Evolutionary conservation across 2,113 vertebrate genomes (phyloP).

Genomic region (Gymnobelideus leadbeateri): DNA sequence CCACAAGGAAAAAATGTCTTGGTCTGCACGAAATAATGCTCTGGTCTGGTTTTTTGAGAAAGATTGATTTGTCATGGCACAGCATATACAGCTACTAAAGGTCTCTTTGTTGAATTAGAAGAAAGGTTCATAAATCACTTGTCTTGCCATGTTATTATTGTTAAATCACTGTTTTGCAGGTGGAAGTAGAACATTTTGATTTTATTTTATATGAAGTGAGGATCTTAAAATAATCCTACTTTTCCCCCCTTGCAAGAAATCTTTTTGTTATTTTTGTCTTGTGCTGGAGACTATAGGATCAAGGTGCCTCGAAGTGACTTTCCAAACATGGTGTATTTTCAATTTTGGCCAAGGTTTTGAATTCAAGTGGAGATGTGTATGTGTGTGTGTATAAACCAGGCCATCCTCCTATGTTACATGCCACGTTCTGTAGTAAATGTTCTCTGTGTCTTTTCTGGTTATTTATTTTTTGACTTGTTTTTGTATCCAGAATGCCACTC

Average conservation of each 20-base stretch:
- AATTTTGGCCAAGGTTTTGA: background rate
- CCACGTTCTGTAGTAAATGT: background rate
- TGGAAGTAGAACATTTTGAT: slow-evolving; percentile 21
- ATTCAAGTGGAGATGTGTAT: background rate
- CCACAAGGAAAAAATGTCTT: slow-evolving; percentile 45
- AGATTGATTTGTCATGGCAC: background rate
- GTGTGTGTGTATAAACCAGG: background rate
- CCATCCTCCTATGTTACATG: background rate
- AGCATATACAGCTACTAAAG: slow-evolving; percentile 16
- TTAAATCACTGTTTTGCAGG: background rate
- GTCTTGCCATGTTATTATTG: background rate
- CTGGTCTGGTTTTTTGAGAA: slow-evolving; percentile 26
- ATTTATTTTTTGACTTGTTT: background rate
- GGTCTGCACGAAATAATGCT: slow-evolving; percentile 45
- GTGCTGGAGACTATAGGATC: slow-evolving; percentile 38
- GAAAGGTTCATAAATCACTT: slow-evolving; percentile 18
- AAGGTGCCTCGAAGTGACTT: slow-evolving; percentile 39
- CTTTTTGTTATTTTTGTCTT: background rate
- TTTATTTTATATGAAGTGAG: slow-evolving; percentile 49
- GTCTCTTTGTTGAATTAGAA: slow-evolving; percentile 33
- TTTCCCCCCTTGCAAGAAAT: slow-evolving; percentile 35
- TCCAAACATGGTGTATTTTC: slow-evolving; percentile 55
- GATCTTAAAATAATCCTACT: slow-evolving; percentile 40
- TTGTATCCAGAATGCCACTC: background rate
- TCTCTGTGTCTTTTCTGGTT: background rate